Conservation (phyloP, 1,140 invertebrate genomes). For the Argopecten irradians region DNA sequence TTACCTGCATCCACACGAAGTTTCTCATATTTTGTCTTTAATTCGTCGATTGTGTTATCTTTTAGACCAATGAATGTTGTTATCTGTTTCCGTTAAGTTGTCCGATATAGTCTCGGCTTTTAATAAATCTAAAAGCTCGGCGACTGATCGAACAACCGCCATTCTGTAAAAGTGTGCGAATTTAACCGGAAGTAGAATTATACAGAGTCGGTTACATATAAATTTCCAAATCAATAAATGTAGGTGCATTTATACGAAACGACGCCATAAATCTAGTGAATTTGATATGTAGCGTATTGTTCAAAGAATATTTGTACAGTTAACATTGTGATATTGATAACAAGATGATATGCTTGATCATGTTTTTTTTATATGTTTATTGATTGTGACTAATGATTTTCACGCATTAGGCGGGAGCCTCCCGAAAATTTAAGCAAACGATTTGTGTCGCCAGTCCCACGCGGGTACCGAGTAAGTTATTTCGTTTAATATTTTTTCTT, state of each 20-base stretch:
- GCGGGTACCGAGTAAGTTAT: too few species aligned
- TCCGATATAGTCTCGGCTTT: conserved; percentile 14
- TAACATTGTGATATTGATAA: too few species aligned
- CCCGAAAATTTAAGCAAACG: too few species aligned
- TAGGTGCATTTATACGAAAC: neutral
- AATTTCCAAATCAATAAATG: neutral
- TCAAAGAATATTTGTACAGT: too few species aligned
- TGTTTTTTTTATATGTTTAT: too few species aligned
- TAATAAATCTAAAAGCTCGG: neutral
- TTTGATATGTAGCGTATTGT: too few species aligned
- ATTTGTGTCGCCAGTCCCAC: too few species aligned
- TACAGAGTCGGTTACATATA: neutral
- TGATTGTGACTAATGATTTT: too few species aligned
- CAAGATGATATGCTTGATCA: too few species aligned
- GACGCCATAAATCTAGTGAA: too few species aligned
- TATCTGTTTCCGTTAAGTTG: neutral
- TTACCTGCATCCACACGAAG: conserved; percentile 67
- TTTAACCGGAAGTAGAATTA: conserved; percentile 21
- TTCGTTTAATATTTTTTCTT: too few species aligned
- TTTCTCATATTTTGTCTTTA: conserved; percentile 60
- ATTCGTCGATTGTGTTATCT: conserved; percentile 39
- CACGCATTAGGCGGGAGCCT: too few species aligned
- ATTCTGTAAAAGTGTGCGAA: conserved; percentile 16
- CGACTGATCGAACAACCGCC: neutral
- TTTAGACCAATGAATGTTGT: neutral